Conservation (phyloP, 2,797 vertebrate species). For the Falco concolor region DNA sequence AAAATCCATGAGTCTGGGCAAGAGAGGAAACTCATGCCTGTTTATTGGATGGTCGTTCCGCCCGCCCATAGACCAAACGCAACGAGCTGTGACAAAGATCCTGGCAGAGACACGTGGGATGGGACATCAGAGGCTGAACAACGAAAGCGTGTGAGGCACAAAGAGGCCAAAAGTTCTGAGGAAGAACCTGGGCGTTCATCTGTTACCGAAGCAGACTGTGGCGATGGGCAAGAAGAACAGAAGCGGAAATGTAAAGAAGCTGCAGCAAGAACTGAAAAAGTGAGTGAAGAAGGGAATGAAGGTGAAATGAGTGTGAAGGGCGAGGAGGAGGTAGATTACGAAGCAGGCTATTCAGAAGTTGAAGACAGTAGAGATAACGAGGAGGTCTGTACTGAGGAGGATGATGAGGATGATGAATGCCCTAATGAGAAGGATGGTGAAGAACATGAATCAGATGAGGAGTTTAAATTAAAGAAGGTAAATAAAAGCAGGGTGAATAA, state of each 20-base stretch:
- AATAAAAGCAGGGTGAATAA: neutral
- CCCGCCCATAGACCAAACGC: neutral
- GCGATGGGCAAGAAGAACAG: neutral
- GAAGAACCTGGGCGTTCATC: neutral
- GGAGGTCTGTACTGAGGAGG: neutral
- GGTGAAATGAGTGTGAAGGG: slow-evolving; percentile 12
- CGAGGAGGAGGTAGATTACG: neutral
- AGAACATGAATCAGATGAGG: neutral
- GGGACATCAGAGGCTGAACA: neutral
- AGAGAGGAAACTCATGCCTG: slow-evolving; percentile 27
- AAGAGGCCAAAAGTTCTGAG: neutral
- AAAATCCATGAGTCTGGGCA: slow-evolving; percentile 60
- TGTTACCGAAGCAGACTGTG: neutral
- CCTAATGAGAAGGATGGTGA: neutral
- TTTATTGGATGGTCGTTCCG: slow-evolving; percentile 50
- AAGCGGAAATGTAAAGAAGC: neutral
- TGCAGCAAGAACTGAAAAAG: neutral
- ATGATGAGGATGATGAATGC: neutral
- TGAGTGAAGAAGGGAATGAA: neutral
- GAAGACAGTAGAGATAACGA: neutral
- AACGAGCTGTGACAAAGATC: neutral
- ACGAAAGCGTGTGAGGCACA: neutral
- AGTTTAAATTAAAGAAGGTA: neutral
- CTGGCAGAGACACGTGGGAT: neutral
- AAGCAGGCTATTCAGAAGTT: neutral